Percentiles rank a stretch among this genome's conserved stretches.
Evolutionary conservation across 2,113 vertebrate species (phyloP).

Genomic region (Muscicapa adusta): DNA sequence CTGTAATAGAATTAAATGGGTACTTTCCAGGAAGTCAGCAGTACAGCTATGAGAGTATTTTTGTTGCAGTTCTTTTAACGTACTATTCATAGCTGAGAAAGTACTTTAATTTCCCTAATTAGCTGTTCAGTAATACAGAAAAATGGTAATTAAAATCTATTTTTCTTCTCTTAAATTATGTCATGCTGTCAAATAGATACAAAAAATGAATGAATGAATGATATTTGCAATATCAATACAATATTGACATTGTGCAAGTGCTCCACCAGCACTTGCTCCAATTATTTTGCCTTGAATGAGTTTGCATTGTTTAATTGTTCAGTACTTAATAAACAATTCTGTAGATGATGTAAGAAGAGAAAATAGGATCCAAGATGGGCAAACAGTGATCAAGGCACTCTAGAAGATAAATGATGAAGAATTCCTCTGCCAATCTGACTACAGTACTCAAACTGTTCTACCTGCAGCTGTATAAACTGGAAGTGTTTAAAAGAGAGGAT

Average conservation of each 20-base stretch:
- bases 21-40: slow-evolving; percentile 2
- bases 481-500: background rate
- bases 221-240: background rate
- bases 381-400: background rate
- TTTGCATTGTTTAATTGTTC: slow-evolving; percentile 1
- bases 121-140: slow-evolving; percentile 15
- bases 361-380: background rate
- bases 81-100: background rate
- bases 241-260: background rate
- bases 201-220: background rate
- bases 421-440: background rate
- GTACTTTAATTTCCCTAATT: slow-evolving; percentile 15
- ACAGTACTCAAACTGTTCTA: background rate
- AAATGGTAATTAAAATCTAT: background rate
- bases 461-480: background rate
- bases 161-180: slow-evolving; percentile 16
- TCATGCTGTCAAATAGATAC: background rate
- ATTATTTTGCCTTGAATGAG: background rate
- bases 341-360: background rate
- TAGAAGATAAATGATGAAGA: background rate
- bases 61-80: background rate
- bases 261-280: background rate
- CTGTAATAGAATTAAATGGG: background rate
- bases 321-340: background rate
- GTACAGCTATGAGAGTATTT: background rate